phyloP scores from a whole-genome alignment of 2,888 invertebrate species.

The Erannis defoliaria region DNA sequence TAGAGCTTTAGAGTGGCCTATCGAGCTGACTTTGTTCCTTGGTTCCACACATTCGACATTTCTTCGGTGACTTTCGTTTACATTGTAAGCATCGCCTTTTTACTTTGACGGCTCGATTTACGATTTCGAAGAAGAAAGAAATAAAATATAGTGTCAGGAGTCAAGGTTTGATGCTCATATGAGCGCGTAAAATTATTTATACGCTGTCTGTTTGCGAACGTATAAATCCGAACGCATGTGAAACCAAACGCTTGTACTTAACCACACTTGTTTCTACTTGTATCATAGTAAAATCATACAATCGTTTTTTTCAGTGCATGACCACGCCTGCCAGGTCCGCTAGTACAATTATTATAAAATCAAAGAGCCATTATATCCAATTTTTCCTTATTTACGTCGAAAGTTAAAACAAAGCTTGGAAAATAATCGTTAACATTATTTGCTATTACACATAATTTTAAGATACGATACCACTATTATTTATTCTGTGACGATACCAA shows the following conservation, averaged over 20 bases:
- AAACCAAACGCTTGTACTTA: neutral
- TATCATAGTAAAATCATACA: too few species aligned
- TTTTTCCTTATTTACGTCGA: neutral
- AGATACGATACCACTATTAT: too few species aligned
- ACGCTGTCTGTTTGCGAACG: slow-evolving; percentile 12
- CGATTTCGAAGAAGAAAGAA: slow-evolving; percentile 28
- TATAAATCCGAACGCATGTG: slow-evolving; percentile 1
- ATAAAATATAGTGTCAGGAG: slow-evolving; percentile 21
- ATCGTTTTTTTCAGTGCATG: too few species aligned
- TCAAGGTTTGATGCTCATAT: slow-evolving; percentile 18
- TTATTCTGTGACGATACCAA: neutral
- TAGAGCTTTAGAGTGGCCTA: neutral
- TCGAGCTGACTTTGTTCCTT: slow-evolving; percentile 1
- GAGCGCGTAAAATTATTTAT: slow-evolving; percentile 30
- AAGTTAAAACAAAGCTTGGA: neutral
- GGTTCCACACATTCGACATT: slow-evolving; percentile 20
- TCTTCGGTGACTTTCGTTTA: slow-evolving; percentile 25
- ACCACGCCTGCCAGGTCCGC: too few species aligned
- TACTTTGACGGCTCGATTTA: slow-evolving; percentile 33
- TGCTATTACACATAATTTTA: neutral
- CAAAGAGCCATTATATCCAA: neutral
- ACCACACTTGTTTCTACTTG: too few species aligned
- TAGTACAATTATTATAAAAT: neutral
- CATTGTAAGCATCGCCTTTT: slow-evolving; percentile 34
- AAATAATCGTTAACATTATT: neutral